These are phyloP conservation scores for Chironex yamaguchii DNA, from an alignment of 30 jellyfish, hydroid and myxozoan species.

Conservation along the genomic window DNA sequence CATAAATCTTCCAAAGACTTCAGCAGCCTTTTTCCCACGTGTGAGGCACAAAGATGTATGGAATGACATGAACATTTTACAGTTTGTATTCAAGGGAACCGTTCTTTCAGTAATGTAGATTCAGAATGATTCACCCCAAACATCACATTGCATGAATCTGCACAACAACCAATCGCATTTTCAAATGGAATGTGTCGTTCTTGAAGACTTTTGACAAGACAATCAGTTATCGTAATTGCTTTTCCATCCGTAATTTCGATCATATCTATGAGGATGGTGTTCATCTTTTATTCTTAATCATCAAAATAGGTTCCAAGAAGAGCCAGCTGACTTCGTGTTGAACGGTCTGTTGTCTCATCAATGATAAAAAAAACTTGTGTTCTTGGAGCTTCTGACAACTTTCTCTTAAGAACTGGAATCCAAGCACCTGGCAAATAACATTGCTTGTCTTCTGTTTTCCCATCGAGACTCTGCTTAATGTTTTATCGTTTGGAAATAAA, in stretches of 20 bases:
- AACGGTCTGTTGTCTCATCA: conserved; percentile 57
- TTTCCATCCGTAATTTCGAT: conserved; percentile 19
- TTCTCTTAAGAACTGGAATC: conserved; percentile 34
- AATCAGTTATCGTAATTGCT: conserved; percentile 4
- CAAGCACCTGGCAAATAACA: conserved; percentile 40
- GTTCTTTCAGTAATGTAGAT: conserved; percentile 6
- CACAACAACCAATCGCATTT: conserved; percentile 47
- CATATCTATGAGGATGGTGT: conserved; percentile 27
- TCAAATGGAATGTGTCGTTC: conserved; percentile 39
- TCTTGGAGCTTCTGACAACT: conserved; percentile 13
- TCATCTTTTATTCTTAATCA: conserved; percentile 16
- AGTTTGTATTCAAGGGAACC: conserved; percentile 28
- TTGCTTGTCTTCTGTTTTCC: conserved; percentile 62
- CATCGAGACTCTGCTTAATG: conserved; percentile 21
- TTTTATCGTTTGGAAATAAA: conserved; percentile 9
- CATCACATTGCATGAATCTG: conserved; percentile 61
- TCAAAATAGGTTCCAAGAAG: conserved; percentile 34
- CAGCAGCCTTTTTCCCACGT: conserved; percentile 27
- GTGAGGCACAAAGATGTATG: conserved; percentile 51
- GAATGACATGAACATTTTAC: conserved; percentile 52
- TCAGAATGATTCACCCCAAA: conserved; percentile 50
- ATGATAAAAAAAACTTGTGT: conserved; percentile 41
- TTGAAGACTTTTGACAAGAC: not conserved
- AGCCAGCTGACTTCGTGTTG: conserved; percentile 55
- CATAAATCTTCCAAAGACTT: conserved; percentile 45